These are phyloP conservation scores for Tanytarsus gracilentus DNA, from an alignment of 2,888 invertebrate species.

Conservation along the genomic window DNA sequence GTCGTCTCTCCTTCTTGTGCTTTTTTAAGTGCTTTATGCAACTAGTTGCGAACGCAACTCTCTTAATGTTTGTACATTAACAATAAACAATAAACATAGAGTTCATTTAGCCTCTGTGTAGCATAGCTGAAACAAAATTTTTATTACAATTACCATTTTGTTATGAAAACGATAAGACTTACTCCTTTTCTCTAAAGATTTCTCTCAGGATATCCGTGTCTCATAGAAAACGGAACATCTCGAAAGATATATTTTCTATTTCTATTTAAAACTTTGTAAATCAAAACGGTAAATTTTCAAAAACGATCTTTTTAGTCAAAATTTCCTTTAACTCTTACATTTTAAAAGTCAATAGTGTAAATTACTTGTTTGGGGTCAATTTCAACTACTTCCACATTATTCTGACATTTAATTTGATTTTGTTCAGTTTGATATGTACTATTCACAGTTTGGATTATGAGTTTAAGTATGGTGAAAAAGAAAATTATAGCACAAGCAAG, in stretches of 20 bases:
- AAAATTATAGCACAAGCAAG: not conserved
- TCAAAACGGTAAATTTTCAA: not conserved
- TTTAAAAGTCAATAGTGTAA: not conserved
- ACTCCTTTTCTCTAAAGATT: slow-evolving; percentile 3
- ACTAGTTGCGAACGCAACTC: slow-evolving; percentile 7
- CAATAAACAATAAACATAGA: no score
- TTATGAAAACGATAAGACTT: no score
- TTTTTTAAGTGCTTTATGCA: slow-evolving; percentile 12
- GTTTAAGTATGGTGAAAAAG: not conserved
- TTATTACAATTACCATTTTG: no score
- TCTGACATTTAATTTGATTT: not conserved
- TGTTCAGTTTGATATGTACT: not conserved
- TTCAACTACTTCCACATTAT: not conserved
- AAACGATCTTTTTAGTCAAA: not conserved
- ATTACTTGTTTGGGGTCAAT: slow-evolving; percentile 9
- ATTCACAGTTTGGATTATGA: slow-evolving; percentile 3
- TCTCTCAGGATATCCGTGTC: slow-evolving; percentile 12
- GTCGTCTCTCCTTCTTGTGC: not conserved
- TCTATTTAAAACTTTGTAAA: no score
- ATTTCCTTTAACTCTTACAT: not conserved
- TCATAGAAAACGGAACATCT: no score
- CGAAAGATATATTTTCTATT: no score
- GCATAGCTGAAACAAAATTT: no score
- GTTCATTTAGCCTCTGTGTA: no score
- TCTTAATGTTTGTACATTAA: no score